Percentiles rank a stretch among this genome's conserved stretches.
Evolutionary conservation across 2,888 invertebrate genomes (phyloP).

Genomic region (Plemyria rubiginata): DNA sequence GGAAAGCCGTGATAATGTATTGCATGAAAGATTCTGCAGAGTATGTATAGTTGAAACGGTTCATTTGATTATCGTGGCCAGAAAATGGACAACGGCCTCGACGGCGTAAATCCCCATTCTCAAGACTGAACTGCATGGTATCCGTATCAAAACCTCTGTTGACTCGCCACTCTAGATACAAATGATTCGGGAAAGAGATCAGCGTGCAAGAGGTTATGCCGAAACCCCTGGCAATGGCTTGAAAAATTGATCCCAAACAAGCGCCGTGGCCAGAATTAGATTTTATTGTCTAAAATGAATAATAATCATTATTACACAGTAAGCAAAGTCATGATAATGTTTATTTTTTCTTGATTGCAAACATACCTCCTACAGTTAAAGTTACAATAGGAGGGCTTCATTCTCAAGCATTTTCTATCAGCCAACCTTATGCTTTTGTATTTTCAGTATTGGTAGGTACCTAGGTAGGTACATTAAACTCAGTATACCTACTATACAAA

Average conservation of each 20-base stretch:
- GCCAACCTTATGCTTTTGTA: too few relatives aligned
- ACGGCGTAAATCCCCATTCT: slow-evolving; percentile 54
- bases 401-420: too few relatives aligned
- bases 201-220: slow-evolving; percentile 59
- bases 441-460: too few relatives aligned
- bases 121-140: slow-evolving; percentile 49
- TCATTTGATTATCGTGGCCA: not conserved
- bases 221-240: slow-evolving; percentile 62
- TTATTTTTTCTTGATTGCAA: too few relatives aligned
- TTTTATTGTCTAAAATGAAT: slow-evolving; percentile 53
- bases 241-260: slow-evolving; percentile 58
- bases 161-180: slow-evolving; percentile 62
- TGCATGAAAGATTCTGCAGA: slow-evolving; percentile 57
- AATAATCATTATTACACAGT: not conserved
- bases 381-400: too few relatives aligned
- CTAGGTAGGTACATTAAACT: too few relatives aligned
- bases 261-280: slow-evolving; percentile 55
- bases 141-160: slow-evolving; percentile 15
- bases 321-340: too few relatives aligned
- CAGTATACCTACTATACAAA: too few relatives aligned
- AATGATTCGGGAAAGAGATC: slow-evolving; percentile 65
- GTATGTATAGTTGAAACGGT: slow-evolving; percentile 42
- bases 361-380: too few relatives aligned
- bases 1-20: slow-evolving; percentile 54
- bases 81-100: slow-evolving; percentile 64